Evolutionary conservation across 2,797 vertebrate species (phyloP).

Genomic region (Paguma larvata): DNA sequence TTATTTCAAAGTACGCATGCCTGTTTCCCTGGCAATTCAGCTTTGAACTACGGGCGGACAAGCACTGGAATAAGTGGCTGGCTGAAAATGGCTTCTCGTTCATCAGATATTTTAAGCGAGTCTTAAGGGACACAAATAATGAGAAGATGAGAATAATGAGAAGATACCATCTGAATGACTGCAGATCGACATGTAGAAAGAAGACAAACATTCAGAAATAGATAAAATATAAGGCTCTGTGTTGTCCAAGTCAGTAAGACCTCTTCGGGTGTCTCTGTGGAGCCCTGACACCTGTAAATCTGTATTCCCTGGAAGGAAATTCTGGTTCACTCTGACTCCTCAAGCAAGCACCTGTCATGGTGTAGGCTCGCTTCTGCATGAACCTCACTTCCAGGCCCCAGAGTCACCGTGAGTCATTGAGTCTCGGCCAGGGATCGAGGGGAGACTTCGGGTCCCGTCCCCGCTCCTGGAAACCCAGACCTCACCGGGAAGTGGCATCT

Average conservation of each 20-base stretch:
- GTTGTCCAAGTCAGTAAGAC: neutral
- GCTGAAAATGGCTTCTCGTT: conserved; percentile 20
- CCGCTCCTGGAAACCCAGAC: conserved; percentile 1
- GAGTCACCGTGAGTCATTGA: neutral
- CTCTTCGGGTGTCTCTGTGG: neutral
- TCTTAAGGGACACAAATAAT: conserved; percentile 69
- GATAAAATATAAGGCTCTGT: neutral
- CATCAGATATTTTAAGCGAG: conserved; percentile 65
- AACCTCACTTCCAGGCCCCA: neutral
- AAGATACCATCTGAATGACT: too few species aligned
- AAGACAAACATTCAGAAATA: conserved; percentile 2
- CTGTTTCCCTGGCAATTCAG: neutral
- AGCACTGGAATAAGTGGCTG: conserved; percentile 22
- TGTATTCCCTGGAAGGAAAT: neutral
- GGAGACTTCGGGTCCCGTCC: neutral
- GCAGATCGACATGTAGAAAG: neutral
- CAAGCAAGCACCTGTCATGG: accelerated
- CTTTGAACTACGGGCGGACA: neutral
- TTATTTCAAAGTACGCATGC: neutral
- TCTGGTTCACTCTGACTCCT: neutral
- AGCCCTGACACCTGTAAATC: neutral
- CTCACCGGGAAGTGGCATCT: neutral
- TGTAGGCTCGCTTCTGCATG: neutral
- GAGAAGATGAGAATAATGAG: conserved; percentile 65
- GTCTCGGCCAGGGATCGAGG: neutral